Evolutionary conservation across 1,140 invertebrate species (phyloP), one percentile per base, ranked within the genome.

Genomic region (Lethocerus indicus): DNA sequence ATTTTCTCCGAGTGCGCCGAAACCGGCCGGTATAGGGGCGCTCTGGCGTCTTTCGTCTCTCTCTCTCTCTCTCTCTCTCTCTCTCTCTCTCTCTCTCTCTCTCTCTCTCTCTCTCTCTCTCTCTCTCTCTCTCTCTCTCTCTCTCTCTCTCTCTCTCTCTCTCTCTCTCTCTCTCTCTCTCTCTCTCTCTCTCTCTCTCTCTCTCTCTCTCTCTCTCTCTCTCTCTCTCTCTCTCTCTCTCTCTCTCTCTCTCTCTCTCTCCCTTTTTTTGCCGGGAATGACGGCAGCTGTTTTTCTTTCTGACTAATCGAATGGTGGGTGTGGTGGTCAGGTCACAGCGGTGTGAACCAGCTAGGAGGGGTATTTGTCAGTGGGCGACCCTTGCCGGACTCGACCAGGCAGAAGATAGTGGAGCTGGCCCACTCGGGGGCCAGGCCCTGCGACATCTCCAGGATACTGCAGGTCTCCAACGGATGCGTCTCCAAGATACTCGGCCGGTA

Each of bases 281-380:
- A 36, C 20, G n/a, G 7, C 20, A 3, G 2, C 2, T 36, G 20
- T 36, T 3, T 36, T 36, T 36, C n/a, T n/a, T 36, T 36, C 20
- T 36, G 20, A 36, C 7, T 36, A 18, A 23, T 24, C 16, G 20
- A 25, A 20, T 4, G 28, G n/a, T 25, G 35, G 47, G 24, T 20
- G 41, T 16, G 28, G 50, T 53, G 63, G 60, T 35, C 75, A 81
- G 89, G 89, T 67, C 89, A 93, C 74, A 91, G 87, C 67, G 90
- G 92, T 59, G 87, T 97, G 62, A 98, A 98, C 74, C 94, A 98
- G 74, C 75, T 98, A 61, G 93, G 94, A 54, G 94, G 94, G 57
- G 90, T 92, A 45, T 98, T 95, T 75, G 91, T 98, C 63, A 92
- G 93, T 66, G 94, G 93, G 39, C 73, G 94, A 57, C 94, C 94